phyloP scores from a whole-genome alignment of 2,888 invertebrate genomes.

The Teinopalpus imperialis region DNA sequence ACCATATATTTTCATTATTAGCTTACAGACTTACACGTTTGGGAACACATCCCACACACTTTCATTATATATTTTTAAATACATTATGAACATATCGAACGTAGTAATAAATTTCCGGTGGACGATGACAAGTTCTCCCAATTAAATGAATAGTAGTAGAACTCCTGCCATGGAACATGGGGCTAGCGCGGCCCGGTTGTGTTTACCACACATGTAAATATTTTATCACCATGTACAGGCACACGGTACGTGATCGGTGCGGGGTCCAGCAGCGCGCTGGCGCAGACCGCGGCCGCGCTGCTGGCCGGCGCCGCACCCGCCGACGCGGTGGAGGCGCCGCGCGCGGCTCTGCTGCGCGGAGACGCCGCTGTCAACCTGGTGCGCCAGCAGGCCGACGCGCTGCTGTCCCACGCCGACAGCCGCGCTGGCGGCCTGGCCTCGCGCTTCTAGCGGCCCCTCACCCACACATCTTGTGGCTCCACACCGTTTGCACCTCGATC shows the following conservation, averaged over 20 bases:
- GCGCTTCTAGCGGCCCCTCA: conserved; percentile 68
- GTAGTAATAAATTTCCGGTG: no score
- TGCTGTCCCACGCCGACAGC: conserved; percentile 87
- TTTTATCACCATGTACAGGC: conserved; percentile 49
- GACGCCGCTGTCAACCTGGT: conserved; percentile 84
- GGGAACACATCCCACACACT: no score
- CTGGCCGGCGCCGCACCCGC: conserved; percentile 33
- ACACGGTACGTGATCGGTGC: conserved; percentile 65
- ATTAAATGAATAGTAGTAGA: no score
- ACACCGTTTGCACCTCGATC: no score
- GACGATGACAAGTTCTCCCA: no score
- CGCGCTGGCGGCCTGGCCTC: conserved; percentile 87
- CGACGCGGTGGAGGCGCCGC: conserved; percentile 30
- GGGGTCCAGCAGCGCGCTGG: conserved; percentile 51
- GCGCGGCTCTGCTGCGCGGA: conserved; percentile 28
- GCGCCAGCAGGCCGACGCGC: conserved; percentile 83
- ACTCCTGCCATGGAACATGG: no score
- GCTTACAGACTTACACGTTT: no score
- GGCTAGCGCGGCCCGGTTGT: no score
- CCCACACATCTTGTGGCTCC: not conserved
- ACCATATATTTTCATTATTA: no score
- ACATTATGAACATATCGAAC: no score
- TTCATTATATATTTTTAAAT: no score
- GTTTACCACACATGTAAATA: no score
- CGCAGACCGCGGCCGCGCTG: conserved; percentile 44